phyloP scores from a whole-genome alignment of 2,797 vertebrate species.

The Pampus argenteus region DNA sequence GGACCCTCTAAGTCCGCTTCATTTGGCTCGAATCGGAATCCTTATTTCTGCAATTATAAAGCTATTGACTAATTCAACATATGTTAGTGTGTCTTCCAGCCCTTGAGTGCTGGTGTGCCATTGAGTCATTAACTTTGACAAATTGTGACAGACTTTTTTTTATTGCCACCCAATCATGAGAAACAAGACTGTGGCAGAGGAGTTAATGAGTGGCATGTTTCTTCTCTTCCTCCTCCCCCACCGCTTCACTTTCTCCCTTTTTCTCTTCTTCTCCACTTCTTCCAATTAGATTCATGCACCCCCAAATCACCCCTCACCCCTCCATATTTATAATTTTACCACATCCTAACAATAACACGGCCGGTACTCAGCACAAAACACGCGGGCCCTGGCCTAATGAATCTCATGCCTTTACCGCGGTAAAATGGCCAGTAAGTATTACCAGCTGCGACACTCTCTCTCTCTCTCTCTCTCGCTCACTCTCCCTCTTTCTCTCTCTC shows the following conservation, averaged over 20 bases:
- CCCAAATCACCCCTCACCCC: slow-evolving; percentile 77
- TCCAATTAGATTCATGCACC: slow-evolving; percentile 89
- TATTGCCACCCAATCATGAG: slow-evolving; percentile 83
- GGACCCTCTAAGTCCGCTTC: slow-evolving; percentile 69
- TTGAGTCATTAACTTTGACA: slow-evolving; percentile 90
- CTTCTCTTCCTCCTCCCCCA: slow-evolving; percentile 75
- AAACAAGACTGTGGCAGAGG: slow-evolving; percentile 88
- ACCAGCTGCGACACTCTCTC: slow-evolving; percentile 96
- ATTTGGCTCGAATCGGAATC: slow-evolving; percentile 72
- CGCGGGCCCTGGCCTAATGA: slow-evolving; percentile 95
- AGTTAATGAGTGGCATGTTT: slow-evolving; percentile 93
- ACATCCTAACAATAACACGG: slow-evolving; percentile 99
- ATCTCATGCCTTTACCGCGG: slow-evolving; percentile 95
- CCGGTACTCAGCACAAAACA: slow-evolving; percentile 97
- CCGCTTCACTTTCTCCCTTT: slow-evolving; percentile 50
- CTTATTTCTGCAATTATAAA: slow-evolving; percentile 79
- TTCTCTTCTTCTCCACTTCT: slow-evolving; percentile 79
- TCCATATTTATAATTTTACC: slow-evolving; percentile 99
- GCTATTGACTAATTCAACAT: slow-evolving; percentile 78
- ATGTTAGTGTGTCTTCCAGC: slow-evolving; percentile 76
- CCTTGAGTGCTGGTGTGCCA: slow-evolving; percentile 73
- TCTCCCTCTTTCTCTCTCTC: slow-evolving; percentile 60
- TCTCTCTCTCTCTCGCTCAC: slow-evolving; percentile 39
- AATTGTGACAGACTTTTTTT: slow-evolving; percentile 87
- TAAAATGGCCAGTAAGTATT: slow-evolving; percentile 96